Evolutionary conservation across 2,888 invertebrate species (phyloP), one percentile per base, ranked within the genome.

Genomic region (Sarcophaga subvicina): DNA sequence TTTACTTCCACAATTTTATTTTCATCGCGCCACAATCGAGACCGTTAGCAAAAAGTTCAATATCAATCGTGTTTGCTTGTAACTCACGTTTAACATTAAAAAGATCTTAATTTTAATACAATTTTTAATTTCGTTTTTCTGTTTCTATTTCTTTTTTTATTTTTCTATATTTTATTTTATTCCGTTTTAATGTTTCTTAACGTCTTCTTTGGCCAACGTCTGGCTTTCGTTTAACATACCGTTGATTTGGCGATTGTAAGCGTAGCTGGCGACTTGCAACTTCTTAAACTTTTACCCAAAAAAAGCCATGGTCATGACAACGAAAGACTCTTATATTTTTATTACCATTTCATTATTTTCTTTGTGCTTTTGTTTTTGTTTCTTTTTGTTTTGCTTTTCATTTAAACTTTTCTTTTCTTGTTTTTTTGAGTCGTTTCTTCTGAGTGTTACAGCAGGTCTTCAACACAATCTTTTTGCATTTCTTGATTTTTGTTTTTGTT

Each of bases 231-330:
- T 87, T 87, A 85, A 79, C 81, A 59, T 85, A 71, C 81, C 79
- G 84, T 85, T 85, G 69, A 22, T 67, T 73, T 47, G 20, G 75
- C 59, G 75, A 66, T 76, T 85, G 62, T 76, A 76, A 87, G 81
- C 78, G 45, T 75, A 79, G 87, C 87, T 83, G 37, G 79, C 49
- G 49, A 49, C 76, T 86, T 84, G 76, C 81, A 80, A 87, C 87
- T 84, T 87, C 87, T 87, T 84, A 84, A 87, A 87, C 87, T 87
- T 87, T 87, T 87, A 87, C 87, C 84, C 80, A 84, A 80, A 84
- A 80, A 70, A 72, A 76, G 81, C 79, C 87, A 79, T 87, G 87
- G 81, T 79, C 87, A 87, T 87, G 71, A 79, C 78, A 81, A 87
- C 71, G 79, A 85, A 84, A 87, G 73, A 73, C 77, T 78, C 72